Evolutionary conservation across 2,113 vertebrate species (phyloP).

Genomic region (Hyla sarda): DNA sequence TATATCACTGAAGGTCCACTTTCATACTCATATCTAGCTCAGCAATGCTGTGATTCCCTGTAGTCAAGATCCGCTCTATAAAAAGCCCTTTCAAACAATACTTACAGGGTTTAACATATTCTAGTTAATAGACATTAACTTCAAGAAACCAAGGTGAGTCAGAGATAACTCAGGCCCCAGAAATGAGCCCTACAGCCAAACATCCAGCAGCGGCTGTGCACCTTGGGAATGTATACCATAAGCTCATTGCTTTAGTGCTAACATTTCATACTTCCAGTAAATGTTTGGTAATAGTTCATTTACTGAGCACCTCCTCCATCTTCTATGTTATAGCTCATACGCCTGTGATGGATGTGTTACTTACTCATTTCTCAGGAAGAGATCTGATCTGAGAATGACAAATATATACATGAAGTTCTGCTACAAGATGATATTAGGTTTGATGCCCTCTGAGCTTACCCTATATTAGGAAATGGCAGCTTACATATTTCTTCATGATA

Average conservation of each 20-base stretch:
- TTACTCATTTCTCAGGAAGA: slow-evolving; percentile 10
- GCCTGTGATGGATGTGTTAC: background rate
- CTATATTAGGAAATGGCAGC: too few relatives aligned
- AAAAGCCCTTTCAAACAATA: background rate
- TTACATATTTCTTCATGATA: too few relatives aligned
- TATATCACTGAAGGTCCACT: too few relatives aligned
- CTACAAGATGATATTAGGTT: background rate
- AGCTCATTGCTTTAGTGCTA: background rate
- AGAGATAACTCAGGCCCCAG: background rate
- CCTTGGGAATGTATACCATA: background rate
- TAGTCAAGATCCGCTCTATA: background rate
- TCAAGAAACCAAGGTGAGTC: slow-evolving; percentile 6
- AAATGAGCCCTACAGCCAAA: background rate
- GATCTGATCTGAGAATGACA: background rate
- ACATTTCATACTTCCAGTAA: background rate
- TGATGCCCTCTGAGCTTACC: background rate
- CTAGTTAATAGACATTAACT: background rate
- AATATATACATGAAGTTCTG: background rate
- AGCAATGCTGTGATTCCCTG: background rate
- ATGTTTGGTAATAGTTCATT: background rate
- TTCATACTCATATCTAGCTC: background rate
- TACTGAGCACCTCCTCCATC: background rate
- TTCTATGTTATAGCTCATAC: background rate
- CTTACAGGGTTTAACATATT: background rate
- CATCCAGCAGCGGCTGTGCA: background rate